Evolutionary conservation across 2,888 invertebrate genomes (phyloP), one percentile per base, ranked within the genome.

Genomic region (Pristionchus fissidentatus): DNA sequence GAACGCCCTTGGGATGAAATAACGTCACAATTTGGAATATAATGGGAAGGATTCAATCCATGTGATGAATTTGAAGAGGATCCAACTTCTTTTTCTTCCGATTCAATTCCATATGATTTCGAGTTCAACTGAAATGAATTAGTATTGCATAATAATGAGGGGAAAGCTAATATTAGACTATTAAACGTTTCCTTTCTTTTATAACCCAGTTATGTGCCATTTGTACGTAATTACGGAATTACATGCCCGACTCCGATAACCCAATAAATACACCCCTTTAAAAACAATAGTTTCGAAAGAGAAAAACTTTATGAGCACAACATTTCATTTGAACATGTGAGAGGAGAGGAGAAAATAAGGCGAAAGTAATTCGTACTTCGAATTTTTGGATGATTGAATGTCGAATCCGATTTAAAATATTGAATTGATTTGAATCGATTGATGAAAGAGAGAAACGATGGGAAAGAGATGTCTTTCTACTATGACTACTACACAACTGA

Each of bases 21-120:
- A n/a, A 57, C n/a, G 8, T 19, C 7, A n/a, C n/a, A 22, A 57
- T 84, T 82, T 7, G 88, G 88, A 8, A 86, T 85, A 84, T 91
- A 91, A 10, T 90, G 85, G 1, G 90, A 87, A 1, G 91, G 91
- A 84, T 91, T 90, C 43, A 91, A 84, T 0, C 91, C 91, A 84
- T 91, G 89, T 13, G 41, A 70, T 7, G 70, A 52, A 52, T 52
- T 13, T 22, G 19, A 70, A 70, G 70, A 70, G 32, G 26, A 29
- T 1, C 70, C 32, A 22, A 35, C 70, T 41, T 70, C 70, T 32
- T 15, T 32, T 70, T 32, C 70, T 32, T 70, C 35, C 7, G 22
- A 13, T n/a, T 70, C 32, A 32, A 26, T n/a, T 57, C 57, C n/a
- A 57, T 57, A 57, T n/a, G n/a, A n/a, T 57, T 57, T 57, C 22